Evolutionary conservation across 2,888 invertebrate genomes (phyloP), one percentile per base, ranked within the genome.

Genomic region (Brassicogethes aeneus): DNA sequence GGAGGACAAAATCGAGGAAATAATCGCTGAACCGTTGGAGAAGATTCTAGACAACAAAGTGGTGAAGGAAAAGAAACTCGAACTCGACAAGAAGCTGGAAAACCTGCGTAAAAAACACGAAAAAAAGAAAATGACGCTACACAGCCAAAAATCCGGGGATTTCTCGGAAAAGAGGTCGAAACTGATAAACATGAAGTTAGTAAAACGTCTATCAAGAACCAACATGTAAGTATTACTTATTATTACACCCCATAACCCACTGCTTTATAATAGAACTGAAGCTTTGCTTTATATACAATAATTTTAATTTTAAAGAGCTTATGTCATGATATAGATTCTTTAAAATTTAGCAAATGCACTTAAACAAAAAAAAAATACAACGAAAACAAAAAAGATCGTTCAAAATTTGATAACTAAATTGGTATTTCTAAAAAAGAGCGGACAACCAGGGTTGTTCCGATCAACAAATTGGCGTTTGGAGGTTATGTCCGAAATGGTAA

Each of bases 81-180:
- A 94, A 64, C 69, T 93, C 50, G 88, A 92, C 40, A 89, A 92
- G 61, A 93, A 94, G 61, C 65, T 95, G 41, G 91, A 93, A 54
- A 74, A 80, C 16, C 62, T 94, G 42, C 74, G 83, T 39, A 82
- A 87, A 60, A 90, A 89, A 55, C 83, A 85, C 57, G 88, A 88
- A 52, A 87, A 88, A 67, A 84, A 85, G 55, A 78, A 77, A 57
- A 60, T 74, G 32, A 77, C 81, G 42, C 44, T 68, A 34, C 74
- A 74, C 44, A 69, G 74, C 1, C 78, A 77, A 52, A 74, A 76
- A 42, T 75, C 75, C 0, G 67, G 79, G 1, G 81, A 80, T 50
- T 69, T 70, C 7, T 76, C 79, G 16, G 77, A 76, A 49, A 77
- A 77, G 50, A 77, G 74, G 56, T 74, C 84, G 10, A 87, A 85